Percentiles rank a stretch among this genome's conserved stretches.
Conservation (phyloP, 2,113 vertebrate genomes). For the Marmota monax region DNA sequence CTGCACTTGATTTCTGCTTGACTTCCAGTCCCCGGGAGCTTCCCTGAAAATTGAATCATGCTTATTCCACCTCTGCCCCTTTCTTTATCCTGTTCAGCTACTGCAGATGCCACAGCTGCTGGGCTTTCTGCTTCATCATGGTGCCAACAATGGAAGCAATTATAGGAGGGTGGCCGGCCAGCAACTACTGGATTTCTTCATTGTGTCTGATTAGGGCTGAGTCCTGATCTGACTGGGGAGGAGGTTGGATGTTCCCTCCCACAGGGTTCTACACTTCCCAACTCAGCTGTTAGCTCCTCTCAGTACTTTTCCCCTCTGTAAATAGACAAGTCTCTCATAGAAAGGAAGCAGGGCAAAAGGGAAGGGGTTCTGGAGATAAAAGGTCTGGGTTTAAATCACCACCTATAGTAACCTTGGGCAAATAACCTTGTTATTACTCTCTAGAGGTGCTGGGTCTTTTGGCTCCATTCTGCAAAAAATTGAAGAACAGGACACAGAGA, state of each 20-base stretch:
- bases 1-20: background rate
- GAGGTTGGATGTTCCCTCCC: background rate
- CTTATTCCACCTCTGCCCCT: background rate
- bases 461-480: too few relatives aligned
- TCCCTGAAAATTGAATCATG: background rate
- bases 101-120: conserved; percentile 1
- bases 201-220: conserved; percentile 29
- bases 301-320: background rate
- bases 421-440: background rate
- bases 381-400: background rate
- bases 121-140: conserved; percentile 54
- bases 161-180: background rate
- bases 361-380: background rate
- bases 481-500: too few relatives aligned
- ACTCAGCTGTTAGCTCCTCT: background rate
- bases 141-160: background rate
- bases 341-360: background rate
- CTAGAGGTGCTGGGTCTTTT: too few relatives aligned
- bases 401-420: background rate
- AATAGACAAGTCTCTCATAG: background rate
- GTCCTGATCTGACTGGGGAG: conserved; percentile 41
- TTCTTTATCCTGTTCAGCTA: background rate
- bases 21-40: background rate
- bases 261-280: background rate
- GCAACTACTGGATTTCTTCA: background rate